Percentiles rank a stretch among this genome's conserved stretches.
Conservation (phyloP, 2,113 vertebrate genomes). For the Calypte anna region DNA sequence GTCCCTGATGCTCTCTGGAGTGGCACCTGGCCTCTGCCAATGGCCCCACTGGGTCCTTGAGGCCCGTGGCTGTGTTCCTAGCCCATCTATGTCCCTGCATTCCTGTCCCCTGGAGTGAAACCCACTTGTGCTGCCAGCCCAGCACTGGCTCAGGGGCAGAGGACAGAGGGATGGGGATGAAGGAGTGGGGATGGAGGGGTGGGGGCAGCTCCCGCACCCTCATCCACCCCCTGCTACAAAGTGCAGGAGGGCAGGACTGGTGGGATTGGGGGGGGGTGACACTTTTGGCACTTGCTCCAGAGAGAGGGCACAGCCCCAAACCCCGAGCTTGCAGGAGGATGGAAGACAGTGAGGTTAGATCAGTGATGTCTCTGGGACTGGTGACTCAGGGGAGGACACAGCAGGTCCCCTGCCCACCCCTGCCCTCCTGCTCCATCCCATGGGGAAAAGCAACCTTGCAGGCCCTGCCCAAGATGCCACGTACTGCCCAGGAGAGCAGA, state of each 20-base stretch:
- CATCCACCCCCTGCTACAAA: conserved; percentile 4
- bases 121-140: not conserved
- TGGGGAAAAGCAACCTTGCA: not conserved
- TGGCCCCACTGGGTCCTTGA: accelerated
- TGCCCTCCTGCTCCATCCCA: not conserved
- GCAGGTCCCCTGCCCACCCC: not conserved
- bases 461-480: not conserved
- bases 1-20: not conserved
- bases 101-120: not conserved
- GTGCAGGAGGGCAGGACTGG: not conserved
- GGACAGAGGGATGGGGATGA: not conserved
- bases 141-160: not conserved
- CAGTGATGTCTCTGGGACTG: not conserved
- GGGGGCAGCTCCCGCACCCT: not conserved
- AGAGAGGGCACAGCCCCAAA: conserved; percentile 13
- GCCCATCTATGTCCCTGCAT: not conserved
- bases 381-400: accelerated
- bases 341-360: conserved; percentile 35
- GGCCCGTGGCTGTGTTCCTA: not conserved
- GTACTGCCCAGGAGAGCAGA: not conserved
- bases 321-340: not conserved
- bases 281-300: conserved; percentile 59
- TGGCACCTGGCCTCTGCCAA: not conserved
- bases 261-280: not conserved
- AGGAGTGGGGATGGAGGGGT: not conserved